A percentile compares a stretch with the other conserved stretches of the same genome.
phyloP scores from a whole-genome alignment of 92 coral and sea anemone species.

The Galaxea fascicularis region DNA sequence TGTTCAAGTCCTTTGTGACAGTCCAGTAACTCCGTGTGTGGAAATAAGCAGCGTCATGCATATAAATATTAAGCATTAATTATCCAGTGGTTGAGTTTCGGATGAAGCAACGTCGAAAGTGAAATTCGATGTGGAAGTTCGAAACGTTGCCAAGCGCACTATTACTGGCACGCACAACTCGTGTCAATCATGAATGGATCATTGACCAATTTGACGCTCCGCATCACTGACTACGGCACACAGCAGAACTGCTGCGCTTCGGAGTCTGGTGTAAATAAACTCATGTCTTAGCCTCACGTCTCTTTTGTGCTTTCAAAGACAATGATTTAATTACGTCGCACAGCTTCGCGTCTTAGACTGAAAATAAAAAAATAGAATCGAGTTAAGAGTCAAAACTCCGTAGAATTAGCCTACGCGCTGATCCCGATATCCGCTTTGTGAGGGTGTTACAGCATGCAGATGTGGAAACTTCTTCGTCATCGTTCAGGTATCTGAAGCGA shows the following conservation, averaged over 20 bases:
- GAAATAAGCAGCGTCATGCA: background rate
- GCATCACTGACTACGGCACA: constrained; percentile 1
- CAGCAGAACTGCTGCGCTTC: background rate
- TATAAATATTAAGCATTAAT: background rate
- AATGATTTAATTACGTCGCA: background rate
- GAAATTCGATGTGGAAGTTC: background rate
- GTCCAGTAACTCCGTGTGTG: background rate
- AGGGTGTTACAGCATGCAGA: background rate
- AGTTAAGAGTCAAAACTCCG: too few relatives aligned
- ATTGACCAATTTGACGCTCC: background rate
- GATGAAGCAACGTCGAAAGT: background rate
- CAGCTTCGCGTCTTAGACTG: background rate
- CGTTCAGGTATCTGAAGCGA: background rate
- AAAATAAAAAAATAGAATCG: too few relatives aligned
- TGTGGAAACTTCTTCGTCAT: background rate
- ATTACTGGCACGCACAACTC: constrained; percentile 11
- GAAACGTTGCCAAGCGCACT: background rate
- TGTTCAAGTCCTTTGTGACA: background rate
- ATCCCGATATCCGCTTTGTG: background rate
- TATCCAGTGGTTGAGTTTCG: background rate
- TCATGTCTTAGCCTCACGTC: background rate
- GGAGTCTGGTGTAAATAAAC: background rate
- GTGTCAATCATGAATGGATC: constrained; percentile 18
- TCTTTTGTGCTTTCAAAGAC: background rate
- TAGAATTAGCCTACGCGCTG: too few relatives aligned